Conservation (phyloP, 53 echinoderm and acorn worm species). For the Paracentrotus lividus region DNA sequence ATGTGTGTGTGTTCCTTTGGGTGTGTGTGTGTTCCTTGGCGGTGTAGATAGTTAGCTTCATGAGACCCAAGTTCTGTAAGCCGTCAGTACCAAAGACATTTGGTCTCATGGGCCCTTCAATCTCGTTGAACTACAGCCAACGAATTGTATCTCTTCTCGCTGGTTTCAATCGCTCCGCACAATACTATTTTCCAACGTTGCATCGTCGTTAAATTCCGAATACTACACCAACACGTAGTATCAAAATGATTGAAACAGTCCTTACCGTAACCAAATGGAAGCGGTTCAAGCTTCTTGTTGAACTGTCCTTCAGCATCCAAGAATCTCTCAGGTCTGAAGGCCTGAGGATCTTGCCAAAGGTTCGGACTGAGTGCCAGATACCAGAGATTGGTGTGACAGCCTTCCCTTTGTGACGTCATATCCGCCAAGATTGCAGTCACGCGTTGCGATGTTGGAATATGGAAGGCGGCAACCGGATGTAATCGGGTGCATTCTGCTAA, state of each 20-base stretch:
- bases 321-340: conserved; percentile 47
- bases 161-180: no score
- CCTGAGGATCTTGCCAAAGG: conserved; percentile 31
- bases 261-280: conserved; percentile 57
- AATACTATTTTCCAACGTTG: no score
- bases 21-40: no score
- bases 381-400: conserved; percentile 34
- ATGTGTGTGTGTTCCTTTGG: no score
- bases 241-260: no score
- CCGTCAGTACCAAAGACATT: no score
- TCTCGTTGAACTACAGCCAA: no score
- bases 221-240: neutral
- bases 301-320: conserved; percentile 32
- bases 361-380: conserved; percentile 35
- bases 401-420: conserved; percentile 31
- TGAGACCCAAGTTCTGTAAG: no score
- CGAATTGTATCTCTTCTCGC: no score
- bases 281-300: conserved; percentile 50
- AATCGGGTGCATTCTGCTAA: conserved; percentile 45
- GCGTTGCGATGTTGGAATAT: conserved; percentile 15
- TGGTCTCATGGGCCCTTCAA: no score
- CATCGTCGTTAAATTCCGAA: no score
- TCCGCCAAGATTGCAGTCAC: conserved; percentile 50
- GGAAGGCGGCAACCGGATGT: conserved; percentile 19
- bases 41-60: no score